phyloP scores from a whole-genome alignment of 2,113 vertebrate genomes.

The Stigmatopora argus region DNA sequence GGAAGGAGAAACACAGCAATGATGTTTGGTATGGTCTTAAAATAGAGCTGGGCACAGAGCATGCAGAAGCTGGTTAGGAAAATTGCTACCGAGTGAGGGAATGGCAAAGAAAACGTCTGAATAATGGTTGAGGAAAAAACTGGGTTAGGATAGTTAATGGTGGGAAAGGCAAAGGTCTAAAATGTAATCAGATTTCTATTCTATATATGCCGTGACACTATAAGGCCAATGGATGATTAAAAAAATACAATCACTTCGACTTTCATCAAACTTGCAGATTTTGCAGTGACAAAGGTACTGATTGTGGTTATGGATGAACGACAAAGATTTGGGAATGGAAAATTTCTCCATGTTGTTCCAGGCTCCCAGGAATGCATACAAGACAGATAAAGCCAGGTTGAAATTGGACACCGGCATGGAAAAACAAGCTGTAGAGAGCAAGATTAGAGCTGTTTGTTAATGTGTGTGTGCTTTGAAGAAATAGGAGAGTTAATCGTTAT shows the following conservation, averaged over 20 bases:
- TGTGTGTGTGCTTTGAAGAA: slow-evolving; percentile 14
- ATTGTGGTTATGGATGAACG: slow-evolving; percentile 20
- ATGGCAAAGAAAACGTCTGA: neutral
- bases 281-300: neutral
- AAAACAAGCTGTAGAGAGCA: slow-evolving; percentile 34
- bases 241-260: neutral
- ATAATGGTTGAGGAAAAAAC: neutral
- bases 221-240: neutral
- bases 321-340: slow-evolving; percentile 34
- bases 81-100: slow-evolving; percentile 16
- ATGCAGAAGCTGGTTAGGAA: slow-evolving; percentile 40
- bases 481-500: neutral
- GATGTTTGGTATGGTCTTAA: slow-evolving; percentile 39
- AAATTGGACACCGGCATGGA: slow-evolving; percentile 50
- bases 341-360: slow-evolving; percentile 26
- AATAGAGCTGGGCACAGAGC: slow-evolving; percentile 43
- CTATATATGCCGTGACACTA: neutral
- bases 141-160: neutral
- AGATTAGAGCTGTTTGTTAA: slow-evolving; percentile 25
- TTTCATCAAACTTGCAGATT: neutral
- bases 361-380: slow-evolving; percentile 14
- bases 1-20: slow-evolving; percentile 15
- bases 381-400: slow-evolving; percentile 35
- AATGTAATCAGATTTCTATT: neutral
- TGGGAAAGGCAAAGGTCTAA: neutral